Conservation (phyloP, 2,888 invertebrate species). For the Cantharis rufa region DNA sequence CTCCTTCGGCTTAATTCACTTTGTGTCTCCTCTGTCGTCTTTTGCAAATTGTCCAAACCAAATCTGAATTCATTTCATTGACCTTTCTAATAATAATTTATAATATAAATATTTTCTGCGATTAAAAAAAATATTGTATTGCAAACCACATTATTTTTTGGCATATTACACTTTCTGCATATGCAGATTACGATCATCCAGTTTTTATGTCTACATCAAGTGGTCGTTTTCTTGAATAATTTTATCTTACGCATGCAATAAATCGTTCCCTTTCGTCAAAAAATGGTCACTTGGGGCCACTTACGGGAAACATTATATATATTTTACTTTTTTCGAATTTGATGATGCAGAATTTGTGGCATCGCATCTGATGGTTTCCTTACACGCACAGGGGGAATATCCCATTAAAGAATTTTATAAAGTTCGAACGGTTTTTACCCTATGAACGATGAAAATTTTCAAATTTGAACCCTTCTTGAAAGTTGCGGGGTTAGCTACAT, state of each 20-base stretch:
- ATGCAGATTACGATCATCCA: neutral
- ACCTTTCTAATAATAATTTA: neutral
- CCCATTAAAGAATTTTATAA: neutral
- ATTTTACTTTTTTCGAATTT: neutral
- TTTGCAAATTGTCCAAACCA: neutral
- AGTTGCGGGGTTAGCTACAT: neutral
- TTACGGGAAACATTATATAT: neutral
- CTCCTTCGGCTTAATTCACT: neutral
- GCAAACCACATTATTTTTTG: neutral
- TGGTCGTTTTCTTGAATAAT: neutral
- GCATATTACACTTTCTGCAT: neutral
- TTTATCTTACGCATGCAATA: neutral
- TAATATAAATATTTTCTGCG: neutral
- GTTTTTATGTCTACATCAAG: neutral
- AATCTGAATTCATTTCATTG: too few species aligned
- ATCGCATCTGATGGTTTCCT: neutral
- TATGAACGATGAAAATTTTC: neutral
- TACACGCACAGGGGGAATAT: neutral
- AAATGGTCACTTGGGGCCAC: neutral
- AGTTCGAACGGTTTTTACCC: neutral
- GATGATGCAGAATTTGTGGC: neutral
- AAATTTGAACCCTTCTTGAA: neutral
- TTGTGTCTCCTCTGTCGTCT: neutral
- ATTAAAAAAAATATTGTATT: neutral
- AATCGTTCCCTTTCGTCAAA: neutral